These are phyloP conservation scores for Drosophila orosa DNA, from an alignment of 1,140 invertebrate species.

Conservation along the genomic window DNA sequence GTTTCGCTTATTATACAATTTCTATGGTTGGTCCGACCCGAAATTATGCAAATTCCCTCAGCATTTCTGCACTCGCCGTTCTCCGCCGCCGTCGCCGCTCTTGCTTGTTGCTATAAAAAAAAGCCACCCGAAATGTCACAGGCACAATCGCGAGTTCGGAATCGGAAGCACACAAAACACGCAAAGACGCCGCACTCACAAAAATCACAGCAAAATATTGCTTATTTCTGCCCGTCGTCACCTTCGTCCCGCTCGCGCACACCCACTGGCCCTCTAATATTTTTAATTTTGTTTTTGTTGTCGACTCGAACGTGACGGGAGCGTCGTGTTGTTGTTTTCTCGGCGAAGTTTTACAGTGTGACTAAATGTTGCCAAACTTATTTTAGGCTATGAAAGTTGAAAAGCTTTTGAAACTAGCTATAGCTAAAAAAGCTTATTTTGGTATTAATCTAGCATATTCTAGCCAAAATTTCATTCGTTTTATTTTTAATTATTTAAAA, in stretches of 20 bases:
- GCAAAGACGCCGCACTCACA: conserved; percentile 16
- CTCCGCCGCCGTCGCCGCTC: conserved; percentile 1
- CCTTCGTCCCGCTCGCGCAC: conserved; percentile 6
- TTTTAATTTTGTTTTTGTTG: conserved; percentile 21
- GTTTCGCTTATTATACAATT: conserved; percentile 61
- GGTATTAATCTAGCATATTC: too few relatives aligned
- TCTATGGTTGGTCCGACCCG: conserved; percentile 16
- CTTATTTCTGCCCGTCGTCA: conserved; percentile 12
- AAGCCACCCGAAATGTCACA: conserved; percentile 11
- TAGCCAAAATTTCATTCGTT: too few relatives aligned
- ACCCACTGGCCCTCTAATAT: not conserved
- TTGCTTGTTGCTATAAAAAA: conserved; percentile 28
- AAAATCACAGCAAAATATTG: conserved; percentile 26
- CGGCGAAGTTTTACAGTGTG: conserved; percentile 44
- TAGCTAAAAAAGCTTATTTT: too few relatives aligned
- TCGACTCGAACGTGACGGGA: conserved; percentile 32
- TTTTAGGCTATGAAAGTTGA: too few relatives aligned
- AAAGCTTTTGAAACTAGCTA: too few relatives aligned
- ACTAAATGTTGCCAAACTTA: too few relatives aligned
- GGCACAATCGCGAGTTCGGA: conserved; percentile 8
- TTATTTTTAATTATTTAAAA: too few relatives aligned
- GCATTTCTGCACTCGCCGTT: conserved; percentile 28
- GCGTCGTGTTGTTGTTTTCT: conserved; percentile 55
- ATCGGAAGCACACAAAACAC: conserved; percentile 32
- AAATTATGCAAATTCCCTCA: conserved; percentile 56